Evolutionary conservation across 2,888 invertebrate genomes (phyloP).

Genomic region (Clusia tigrina): DNA sequence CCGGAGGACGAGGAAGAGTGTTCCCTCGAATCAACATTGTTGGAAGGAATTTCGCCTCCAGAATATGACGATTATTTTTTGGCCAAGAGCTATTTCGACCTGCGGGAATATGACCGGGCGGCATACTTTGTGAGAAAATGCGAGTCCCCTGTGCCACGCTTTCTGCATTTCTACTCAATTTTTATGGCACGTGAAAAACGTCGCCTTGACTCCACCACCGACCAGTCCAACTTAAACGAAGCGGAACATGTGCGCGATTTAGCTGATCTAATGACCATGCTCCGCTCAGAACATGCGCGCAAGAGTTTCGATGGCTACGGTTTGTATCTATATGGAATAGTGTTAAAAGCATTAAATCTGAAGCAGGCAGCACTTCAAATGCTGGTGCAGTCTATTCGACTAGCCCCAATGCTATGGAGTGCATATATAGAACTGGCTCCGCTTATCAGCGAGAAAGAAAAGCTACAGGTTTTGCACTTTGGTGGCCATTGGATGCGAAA

Average conservation of each 20-base stretch:
- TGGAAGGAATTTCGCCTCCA: constrained; percentile 64
- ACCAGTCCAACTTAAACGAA: constrained; percentile 65
- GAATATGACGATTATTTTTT: constrained; percentile 76
- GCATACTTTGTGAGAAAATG: constrained; percentile 81
- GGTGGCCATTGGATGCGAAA: constrained; percentile 95
- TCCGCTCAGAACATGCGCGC: constrained; percentile 69
- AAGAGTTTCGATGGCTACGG: constrained; percentile 85
- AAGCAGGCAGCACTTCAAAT: constrained; percentile 79
- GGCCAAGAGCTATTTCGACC: constrained; percentile 88
- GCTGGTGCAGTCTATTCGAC: constrained; percentile 79
- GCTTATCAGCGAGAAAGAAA: constrained; percentile 83
- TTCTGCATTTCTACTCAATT: constrained; percentile 84
- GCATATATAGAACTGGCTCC: constrained; percentile 93
- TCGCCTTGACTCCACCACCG: constrained; percentile 82
- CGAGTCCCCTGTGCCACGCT: constrained; percentile 76
- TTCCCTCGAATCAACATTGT: constrained; percentile 34
- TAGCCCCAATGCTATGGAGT: constrained; percentile 90
- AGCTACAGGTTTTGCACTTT: constrained; percentile 71
- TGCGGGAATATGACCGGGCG: constrained; percentile 87
- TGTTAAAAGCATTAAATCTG: constrained; percentile 86
- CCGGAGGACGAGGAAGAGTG: constrained; percentile 22
- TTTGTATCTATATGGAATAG: constrained; percentile 88
- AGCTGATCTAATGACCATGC: constrained; percentile 68
- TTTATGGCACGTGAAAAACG: constrained; percentile 92
- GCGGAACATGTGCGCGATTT: constrained; percentile 64